phyloP scores from a whole-genome alignment of 2,888 invertebrate species.

The Rhimphoctona megacephalus region DNA sequence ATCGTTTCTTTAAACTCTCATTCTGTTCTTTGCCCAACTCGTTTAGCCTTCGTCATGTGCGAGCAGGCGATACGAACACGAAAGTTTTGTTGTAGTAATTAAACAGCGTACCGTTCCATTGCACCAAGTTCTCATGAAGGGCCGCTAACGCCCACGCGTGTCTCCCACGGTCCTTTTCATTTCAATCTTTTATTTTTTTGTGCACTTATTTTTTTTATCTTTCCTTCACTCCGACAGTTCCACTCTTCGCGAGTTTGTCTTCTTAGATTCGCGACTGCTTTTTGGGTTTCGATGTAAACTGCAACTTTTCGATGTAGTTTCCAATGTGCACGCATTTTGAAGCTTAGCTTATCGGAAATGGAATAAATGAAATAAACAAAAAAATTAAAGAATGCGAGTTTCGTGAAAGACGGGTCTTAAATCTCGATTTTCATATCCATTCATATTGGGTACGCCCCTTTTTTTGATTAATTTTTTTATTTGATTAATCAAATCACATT shows the following conservation, averaged over 20 bases:
- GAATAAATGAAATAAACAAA: no score
- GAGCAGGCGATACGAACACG: slow-evolving; percentile 40
- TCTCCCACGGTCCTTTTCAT: slow-evolving; percentile 70
- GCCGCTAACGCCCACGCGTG: slow-evolving; percentile 66
- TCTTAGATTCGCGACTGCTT: slow-evolving; percentile 26
- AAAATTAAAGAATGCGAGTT: no score
- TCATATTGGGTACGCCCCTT: no score
- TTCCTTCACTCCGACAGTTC: slow-evolving; percentile 34
- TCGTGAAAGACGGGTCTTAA: background rate
- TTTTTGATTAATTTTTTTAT: no score
- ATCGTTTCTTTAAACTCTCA: slow-evolving; percentile 23
- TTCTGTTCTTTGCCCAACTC: slow-evolving; percentile 36
- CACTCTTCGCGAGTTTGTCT: slow-evolving; percentile 17
- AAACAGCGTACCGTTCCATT: slow-evolving; percentile 62
- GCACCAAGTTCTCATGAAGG: slow-evolving; percentile 27
- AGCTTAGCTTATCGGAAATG: no score
- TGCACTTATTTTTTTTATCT: slow-evolving; percentile 19
- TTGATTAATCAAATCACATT: no score
- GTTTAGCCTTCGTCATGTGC: slow-evolving; percentile 42
- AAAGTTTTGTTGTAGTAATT: slow-evolving; percentile 65
- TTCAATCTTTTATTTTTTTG: slow-evolving; percentile 27
- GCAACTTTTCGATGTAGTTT: slow-evolving; percentile 3
- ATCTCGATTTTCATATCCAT: no score
- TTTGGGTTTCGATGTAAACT: background rate
- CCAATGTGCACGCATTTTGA: slow-evolving; percentile 1